Evolutionary conservation across 1,140 invertebrate species (phyloP).

Genomic region (Musca domestica): DNA sequence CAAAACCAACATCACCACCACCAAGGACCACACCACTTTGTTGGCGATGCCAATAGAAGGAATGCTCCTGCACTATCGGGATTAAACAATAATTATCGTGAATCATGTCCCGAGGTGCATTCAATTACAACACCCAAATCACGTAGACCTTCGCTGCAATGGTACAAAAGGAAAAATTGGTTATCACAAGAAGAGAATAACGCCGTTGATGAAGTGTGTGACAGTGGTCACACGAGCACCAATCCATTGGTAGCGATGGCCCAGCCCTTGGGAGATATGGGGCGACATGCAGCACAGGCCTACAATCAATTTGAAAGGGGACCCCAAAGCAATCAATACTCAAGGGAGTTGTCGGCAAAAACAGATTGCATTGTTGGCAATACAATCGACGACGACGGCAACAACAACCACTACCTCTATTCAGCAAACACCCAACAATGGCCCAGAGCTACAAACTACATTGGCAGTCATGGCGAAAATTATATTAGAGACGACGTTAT

Average conservation of each 20-base stretch:
- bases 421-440: too few relatives aligned
- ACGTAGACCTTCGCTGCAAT: slow-evolving; percentile 10
- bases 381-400: too few relatives aligned
- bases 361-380: slow-evolving; percentile 1
- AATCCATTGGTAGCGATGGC: too few relatives aligned
- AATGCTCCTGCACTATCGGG: neutral
- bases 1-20: neutral
- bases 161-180: slow-evolving; percentile 16
- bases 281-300: too few relatives aligned
- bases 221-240: too few relatives aligned
- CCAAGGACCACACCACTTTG: neutral
- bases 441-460: too few relatives aligned
- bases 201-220: too few relatives aligned
- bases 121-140: neutral
- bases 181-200: slow-evolving; percentile 6
- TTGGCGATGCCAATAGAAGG: neutral
- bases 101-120: slow-evolving; percentile 1
- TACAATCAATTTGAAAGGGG: slow-evolving; percentile 4
- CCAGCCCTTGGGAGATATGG: too few relatives aligned
- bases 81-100: slow-evolving; percentile 18
- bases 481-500: too few relatives aligned
- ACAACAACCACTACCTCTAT: too few relatives aligned
- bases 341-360: too few relatives aligned
- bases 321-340: neutral
- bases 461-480: too few relatives aligned